Evolutionary conservation across 30 jellyfish, hydroid and myxozoan species (phyloP).

Genomic region (Aurelia sp.): DNA sequence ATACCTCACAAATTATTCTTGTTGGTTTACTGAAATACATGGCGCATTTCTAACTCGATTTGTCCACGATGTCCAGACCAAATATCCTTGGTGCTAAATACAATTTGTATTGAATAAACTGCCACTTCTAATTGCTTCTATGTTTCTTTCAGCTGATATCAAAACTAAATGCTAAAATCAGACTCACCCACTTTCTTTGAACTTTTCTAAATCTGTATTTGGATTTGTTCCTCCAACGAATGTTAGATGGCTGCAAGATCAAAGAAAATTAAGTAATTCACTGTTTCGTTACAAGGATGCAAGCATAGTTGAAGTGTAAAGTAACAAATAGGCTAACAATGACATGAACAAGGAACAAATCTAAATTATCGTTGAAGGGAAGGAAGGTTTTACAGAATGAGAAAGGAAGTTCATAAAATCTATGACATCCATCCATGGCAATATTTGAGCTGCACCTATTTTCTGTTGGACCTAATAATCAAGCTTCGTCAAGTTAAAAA

Average conservation of each 20-base stretch:
- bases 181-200: constrained; percentile 82
- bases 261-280: background rate
- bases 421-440: too few relatives aligned
- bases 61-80: background rate
- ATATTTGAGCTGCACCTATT: too few relatives aligned
- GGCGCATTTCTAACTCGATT: background rate
- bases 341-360: background rate
- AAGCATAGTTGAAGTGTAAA: background rate
- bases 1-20: background rate
- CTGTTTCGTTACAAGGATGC: background rate
- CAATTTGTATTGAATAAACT: too few relatives aligned
- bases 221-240: constrained; percentile 92
- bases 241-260: constrained; percentile 39
- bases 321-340: background rate
- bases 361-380: too few relatives aligned
- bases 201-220: constrained; percentile 46
- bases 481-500: too few relatives aligned
- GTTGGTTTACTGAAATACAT: background rate
- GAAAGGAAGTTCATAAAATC: too few relatives aligned
- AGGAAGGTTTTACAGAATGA: too few relatives aligned
- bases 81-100: background rate
- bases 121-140: background rate
- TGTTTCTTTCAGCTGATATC: background rate
- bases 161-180: background rate
- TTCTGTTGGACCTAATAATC: too few relatives aligned